A percentile compares a stretch with the other conserved stretches of the same genome.
These are phyloP conservation scores for Drosophila leontia DNA, from an alignment of 1,140 invertebrate genomes.

Conservation along the genomic window DNA sequence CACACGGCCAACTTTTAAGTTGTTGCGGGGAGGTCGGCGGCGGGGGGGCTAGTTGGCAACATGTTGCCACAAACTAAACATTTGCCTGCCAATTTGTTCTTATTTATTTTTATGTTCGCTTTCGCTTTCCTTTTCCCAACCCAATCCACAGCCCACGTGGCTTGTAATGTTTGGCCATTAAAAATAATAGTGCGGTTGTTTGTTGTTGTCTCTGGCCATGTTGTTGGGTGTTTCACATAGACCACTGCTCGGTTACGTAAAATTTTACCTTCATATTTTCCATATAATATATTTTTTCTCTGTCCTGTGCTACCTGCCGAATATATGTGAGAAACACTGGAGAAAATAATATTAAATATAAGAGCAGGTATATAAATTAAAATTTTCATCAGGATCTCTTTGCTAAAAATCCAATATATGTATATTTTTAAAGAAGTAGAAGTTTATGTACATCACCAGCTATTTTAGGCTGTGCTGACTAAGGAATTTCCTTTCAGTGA, in stretches of 20 bases:
- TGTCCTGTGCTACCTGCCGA: slow-evolving; percentile 1
- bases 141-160: slow-evolving; percentile 43
- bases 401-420: no score
- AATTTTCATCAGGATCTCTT: no score
- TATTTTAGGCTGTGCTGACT: no score
- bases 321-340: slow-evolving; percentile 21
- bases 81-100: slow-evolving; percentile 82
- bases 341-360: not conserved
- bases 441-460: no score
- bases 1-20: slow-evolving; percentile 65
- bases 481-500: slow-evolving; percentile 14
- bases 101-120: slow-evolving; percentile 81
- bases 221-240: slow-evolving; percentile 39
- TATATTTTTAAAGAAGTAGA: not conserved
- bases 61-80: slow-evolving; percentile 76
- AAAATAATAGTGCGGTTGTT: slow-evolving; percentile 82
- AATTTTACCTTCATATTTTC: slow-evolving; percentile 63
- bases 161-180: slow-evolving; percentile 82
- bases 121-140: slow-evolving; percentile 38
- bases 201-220: slow-evolving; percentile 33
- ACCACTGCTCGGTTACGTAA: slow-evolving; percentile 53
- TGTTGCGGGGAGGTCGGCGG: slow-evolving; percentile 8
- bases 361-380: not conserved
- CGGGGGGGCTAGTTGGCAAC: slow-evolving; percentile 44
- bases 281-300: slow-evolving; percentile 12